phyloP scores from a whole-genome alignment of 1,140 invertebrate species.

The Calephelis nemesis region DNA sequence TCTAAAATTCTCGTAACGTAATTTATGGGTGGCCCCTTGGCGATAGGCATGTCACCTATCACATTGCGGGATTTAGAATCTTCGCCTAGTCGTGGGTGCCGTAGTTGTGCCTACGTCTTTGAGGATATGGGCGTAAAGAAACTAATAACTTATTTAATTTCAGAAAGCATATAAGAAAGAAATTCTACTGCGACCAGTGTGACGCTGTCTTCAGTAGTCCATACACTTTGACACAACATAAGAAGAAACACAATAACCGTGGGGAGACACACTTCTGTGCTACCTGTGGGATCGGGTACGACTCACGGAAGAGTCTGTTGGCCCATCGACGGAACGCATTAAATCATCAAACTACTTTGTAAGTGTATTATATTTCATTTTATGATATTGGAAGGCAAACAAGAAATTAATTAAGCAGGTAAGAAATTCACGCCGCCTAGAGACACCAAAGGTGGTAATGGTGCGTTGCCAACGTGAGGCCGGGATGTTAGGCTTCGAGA shows the following conservation, averaged over 20 bases:
- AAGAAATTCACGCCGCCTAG: too few species aligned
- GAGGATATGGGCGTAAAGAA: too few species aligned
- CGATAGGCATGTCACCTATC: too few species aligned
- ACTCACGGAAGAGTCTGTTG: constrained; percentile 41
- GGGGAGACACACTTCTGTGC: constrained; percentile 34
- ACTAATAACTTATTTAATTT: constrained; percentile 1
- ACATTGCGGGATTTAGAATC: too few species aligned
- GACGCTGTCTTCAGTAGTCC: constrained; percentile 47
- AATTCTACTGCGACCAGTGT: constrained; percentile 50
- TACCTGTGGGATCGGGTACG: constrained; percentile 35
- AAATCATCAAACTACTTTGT: constrained; percentile 44
- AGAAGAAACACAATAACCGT: constrained; percentile 32
- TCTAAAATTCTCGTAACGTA: too few species aligned
- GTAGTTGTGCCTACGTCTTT: too few species aligned
- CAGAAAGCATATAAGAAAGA: constrained; percentile 55
- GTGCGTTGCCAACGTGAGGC: too few species aligned
- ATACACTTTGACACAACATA: constrained; percentile 48
- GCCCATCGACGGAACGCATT: constrained; percentile 40
- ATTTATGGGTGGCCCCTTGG: too few species aligned
- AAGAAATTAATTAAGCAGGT: too few species aligned
- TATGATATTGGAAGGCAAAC: not conserved
- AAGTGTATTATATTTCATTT: constrained; percentile 24
- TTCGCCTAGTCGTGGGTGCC: too few species aligned
- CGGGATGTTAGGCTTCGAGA: too few species aligned
- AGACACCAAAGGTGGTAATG: too few species aligned